phyloP scores from a whole-genome alignment of 2,888 invertebrate species.

The Cantharis rufa region DNA sequence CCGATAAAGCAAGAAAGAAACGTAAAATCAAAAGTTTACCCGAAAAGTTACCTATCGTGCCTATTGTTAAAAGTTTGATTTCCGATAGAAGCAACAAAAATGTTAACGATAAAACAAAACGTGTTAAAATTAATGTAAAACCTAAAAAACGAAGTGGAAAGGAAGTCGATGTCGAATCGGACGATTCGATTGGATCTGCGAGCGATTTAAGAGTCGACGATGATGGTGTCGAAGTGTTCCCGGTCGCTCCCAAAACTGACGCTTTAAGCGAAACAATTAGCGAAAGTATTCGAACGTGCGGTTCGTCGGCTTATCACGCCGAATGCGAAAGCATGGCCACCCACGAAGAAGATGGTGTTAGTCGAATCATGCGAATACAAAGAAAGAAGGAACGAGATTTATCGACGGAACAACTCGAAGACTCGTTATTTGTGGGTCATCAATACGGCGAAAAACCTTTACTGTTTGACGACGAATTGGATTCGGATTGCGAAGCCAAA shows the following conservation, averaged over 20 bases:
- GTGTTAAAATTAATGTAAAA: slow-evolving; percentile 26
- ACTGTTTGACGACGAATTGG: slow-evolving; percentile 77
- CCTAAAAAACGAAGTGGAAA: slow-evolving; percentile 39
- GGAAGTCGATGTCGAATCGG: slow-evolving; percentile 58
- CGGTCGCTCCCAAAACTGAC: slow-evolving; percentile 51
- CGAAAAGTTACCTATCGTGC: slow-evolving; percentile 60
- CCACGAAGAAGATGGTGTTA: slow-evolving; percentile 62
- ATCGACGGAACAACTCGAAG: slow-evolving; percentile 51
- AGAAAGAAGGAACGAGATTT: slow-evolving; percentile 56
- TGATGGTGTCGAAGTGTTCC: slow-evolving; percentile 58
- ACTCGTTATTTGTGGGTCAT: slow-evolving; percentile 70
- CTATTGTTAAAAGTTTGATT: slow-evolving; percentile 57
- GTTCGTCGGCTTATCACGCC: slow-evolving; percentile 72
- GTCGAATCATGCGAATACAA: slow-evolving; percentile 58
- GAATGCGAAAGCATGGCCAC: slow-evolving; percentile 73
- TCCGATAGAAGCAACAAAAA: slow-evolving; percentile 51
- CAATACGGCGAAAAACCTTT: slow-evolving; percentile 77
- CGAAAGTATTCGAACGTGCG: slow-evolving; percentile 68
- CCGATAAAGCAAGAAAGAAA: slow-evolving; percentile 49
- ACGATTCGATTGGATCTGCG: slow-evolving; percentile 74
- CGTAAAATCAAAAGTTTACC: slow-evolving; percentile 57
- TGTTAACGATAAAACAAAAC: slow-evolving; percentile 26
- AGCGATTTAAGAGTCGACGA: slow-evolving; percentile 67
- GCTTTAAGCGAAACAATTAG: slow-evolving; percentile 62
- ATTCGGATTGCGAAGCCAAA: slow-evolving; percentile 61